Evolutionary conservation across 2,888 invertebrate genomes (phyloP).

Genomic region (Drosophila recens): DNA sequence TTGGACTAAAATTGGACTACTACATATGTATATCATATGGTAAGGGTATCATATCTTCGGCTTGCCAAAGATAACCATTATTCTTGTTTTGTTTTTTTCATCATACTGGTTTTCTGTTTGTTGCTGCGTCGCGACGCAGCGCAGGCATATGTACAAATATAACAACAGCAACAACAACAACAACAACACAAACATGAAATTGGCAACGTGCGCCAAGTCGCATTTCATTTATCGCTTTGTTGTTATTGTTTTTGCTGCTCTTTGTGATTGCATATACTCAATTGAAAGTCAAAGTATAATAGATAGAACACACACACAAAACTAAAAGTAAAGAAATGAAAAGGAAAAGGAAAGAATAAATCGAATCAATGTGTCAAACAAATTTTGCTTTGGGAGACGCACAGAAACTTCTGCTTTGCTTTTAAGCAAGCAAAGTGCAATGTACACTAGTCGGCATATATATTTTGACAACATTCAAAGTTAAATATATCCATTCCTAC

Average conservation of each 20-base stretch:
- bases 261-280: conserved; percentile 11
- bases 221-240: conserved; percentile 25
- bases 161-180: neutral
- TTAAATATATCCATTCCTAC: too few species aligned
- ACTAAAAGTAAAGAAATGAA: conserved; percentile 1
- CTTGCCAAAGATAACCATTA: neutral
- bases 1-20: too few species aligned
- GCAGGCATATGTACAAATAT: neutral
- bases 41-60: neutral
- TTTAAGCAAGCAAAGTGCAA: conserved; percentile 1
- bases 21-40: too few species aligned
- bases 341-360: conserved; percentile 1
- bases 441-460: too few species aligned
- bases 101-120: conserved; percentile 27
- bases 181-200: conserved; percentile 8
- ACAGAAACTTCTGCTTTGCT: conserved; percentile 4
- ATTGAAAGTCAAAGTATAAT: conserved; percentile 6
- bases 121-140: conserved; percentile 7
- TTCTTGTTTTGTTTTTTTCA: neutral
- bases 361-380: conserved; percentile 28
- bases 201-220: conserved; percentile 40
- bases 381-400: neutral
- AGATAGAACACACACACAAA: neutral
- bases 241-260: conserved; percentile 19
- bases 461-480: too few species aligned